phyloP scores from a whole-genome alignment of 1,140 invertebrate genomes.

The Hyles euphorbiae region DNA sequence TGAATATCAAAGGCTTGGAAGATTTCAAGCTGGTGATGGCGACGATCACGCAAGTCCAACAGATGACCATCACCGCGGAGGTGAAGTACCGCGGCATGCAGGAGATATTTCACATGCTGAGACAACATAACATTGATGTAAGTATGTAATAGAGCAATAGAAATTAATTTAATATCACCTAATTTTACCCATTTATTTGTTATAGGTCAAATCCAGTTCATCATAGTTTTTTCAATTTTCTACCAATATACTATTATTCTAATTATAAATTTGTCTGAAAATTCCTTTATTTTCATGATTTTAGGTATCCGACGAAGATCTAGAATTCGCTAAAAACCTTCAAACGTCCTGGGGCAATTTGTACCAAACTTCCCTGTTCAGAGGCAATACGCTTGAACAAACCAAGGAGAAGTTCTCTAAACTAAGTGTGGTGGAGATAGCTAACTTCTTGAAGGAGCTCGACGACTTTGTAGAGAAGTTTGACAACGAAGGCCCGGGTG shows the following conservation, averaged over 20 bases:
- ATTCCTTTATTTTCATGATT: neutral
- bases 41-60: slow-evolving; percentile 85
- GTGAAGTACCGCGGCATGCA: slow-evolving; percentile 82
- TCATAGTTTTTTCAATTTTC: no score
- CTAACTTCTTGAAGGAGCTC: slow-evolving; percentile 81
- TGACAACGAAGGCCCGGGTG: slow-evolving; percentile 84
- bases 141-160: slow-evolving; percentile 10
- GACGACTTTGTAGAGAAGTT: slow-evolving; percentile 84
- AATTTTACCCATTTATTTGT: no score
- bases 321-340: slow-evolving; percentile 77
- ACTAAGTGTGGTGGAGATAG: slow-evolving; percentile 83
- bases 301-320: slow-evolving; percentile 70
- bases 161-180: neutral
- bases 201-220: no score
- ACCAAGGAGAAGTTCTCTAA: slow-evolving; percentile 88
- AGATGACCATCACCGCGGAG: slow-evolving; percentile 84
- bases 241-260: no score
- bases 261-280: no score
- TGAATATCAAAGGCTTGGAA: slow-evolving; percentile 84
- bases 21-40: slow-evolving; percentile 90
- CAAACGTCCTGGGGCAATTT: slow-evolving; percentile 82
- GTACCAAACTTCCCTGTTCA: slow-evolving; percentile 80
- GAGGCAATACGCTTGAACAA: slow-evolving; percentile 80
- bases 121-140: slow-evolving; percentile 76
- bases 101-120: slow-evolving; percentile 78